A percentile compares a stretch with the other conserved stretches of the same genome.
phyloP scores from a whole-genome alignment of 2,888 invertebrate genomes.

The Julus scanicus region DNA sequence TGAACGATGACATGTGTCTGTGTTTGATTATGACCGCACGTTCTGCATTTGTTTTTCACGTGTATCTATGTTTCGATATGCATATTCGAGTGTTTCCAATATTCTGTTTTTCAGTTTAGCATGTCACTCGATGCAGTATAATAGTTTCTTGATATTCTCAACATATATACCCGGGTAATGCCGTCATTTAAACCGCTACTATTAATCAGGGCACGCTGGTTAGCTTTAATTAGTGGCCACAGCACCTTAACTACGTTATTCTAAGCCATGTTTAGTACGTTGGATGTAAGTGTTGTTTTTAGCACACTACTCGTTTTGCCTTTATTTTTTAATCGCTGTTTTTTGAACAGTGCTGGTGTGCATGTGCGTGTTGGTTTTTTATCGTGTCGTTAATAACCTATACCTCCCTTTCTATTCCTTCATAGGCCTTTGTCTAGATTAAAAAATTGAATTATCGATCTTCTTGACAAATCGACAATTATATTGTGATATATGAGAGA shows the following conservation, averaged over 20 bases:
- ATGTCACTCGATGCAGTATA: slow-evolving; percentile 14
- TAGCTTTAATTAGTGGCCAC: slow-evolving; percentile 43
- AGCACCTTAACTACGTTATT: slow-evolving; percentile 45
- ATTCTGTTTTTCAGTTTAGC: slow-evolving; percentile 35
- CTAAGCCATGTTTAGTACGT: slow-evolving; percentile 28
- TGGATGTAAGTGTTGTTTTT: slow-evolving; percentile 34
- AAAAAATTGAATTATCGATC: slow-evolving; percentile 44
- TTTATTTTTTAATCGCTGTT: background rate
- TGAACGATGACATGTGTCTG: background rate
- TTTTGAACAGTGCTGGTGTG: slow-evolving; percentile 19
- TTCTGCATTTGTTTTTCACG: slow-evolving; percentile 7
- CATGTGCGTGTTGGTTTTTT: slow-evolving; percentile 7
- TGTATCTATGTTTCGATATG: slow-evolving; percentile 3
- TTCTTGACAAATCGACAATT: slow-evolving; percentile 47
- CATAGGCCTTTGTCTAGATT: slow-evolving; percentile 47
- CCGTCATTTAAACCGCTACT: slow-evolving; percentile 47
- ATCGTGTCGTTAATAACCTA: background rate
- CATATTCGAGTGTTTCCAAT: background rate
- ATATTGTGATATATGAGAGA: slow-evolving; percentile 34
- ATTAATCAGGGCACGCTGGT: slow-evolving; percentile 45
- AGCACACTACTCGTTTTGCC: slow-evolving; percentile 4
- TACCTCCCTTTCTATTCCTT: slow-evolving; percentile 45
- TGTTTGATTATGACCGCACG: background rate
- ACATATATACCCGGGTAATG: slow-evolving; percentile 49
- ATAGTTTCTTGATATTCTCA: slow-evolving; percentile 49